A percentile compares a stretch with the other conserved stretches of the same genome.
phyloP scores from a whole-genome alignment of 2,888 invertebrate species.

The Sympetrum striolatum region DNA sequence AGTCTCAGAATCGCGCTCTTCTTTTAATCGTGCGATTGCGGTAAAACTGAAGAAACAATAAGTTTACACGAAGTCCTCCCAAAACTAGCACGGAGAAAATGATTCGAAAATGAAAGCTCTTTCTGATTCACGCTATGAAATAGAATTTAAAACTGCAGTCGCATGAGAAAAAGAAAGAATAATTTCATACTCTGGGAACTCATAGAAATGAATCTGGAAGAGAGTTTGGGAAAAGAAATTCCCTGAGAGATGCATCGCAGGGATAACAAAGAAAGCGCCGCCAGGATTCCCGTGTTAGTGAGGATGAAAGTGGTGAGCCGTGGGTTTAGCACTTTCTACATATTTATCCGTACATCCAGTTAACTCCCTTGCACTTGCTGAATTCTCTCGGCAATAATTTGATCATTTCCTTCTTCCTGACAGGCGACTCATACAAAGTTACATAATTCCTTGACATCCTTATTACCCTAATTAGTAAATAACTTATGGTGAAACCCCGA shows the following conservation, averaged over 20 bases:
- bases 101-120: too few species aligned
- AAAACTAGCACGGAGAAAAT: background rate
- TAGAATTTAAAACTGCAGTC: background rate
- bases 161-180: background rate
- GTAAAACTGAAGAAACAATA: too few species aligned
- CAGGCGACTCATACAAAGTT: too few species aligned
- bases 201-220: background rate
- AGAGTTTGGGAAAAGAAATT: background rate
- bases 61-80: too few species aligned
- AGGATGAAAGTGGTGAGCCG: background rate
- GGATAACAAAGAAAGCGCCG: background rate
- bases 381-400: background rate
- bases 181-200: background rate
- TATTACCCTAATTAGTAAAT: background rate
- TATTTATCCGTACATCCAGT: background rate
- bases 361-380: background rate
- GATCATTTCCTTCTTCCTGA: too few species aligned
- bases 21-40: too few species aligned
- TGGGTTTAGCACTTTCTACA: background rate
- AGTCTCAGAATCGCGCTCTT: too few species aligned
- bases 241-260: background rate
- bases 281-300: background rate
- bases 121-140: background rate
- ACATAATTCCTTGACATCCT: too few species aligned
- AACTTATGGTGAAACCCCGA: background rate